Evolutionary conservation across 2,888 invertebrate species (phyloP).

Genomic region (Cacoxenus indagator): DNA sequence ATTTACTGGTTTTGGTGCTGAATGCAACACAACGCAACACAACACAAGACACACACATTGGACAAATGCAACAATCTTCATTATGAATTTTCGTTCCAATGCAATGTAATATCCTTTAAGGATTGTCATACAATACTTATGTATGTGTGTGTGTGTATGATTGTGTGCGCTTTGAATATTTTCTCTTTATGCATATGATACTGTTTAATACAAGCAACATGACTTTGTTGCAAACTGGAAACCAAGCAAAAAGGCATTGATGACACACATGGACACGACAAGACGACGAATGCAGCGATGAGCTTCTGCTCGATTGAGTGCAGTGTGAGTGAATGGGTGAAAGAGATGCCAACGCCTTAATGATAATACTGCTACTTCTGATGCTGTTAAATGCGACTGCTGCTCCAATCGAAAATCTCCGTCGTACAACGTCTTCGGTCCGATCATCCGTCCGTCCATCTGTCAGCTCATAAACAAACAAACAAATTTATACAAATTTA

Average conservation of each 20-base stretch:
- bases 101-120: constrained; percentile 24
- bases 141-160: constrained; percentile 21
- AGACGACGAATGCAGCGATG: background rate
- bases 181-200: constrained; percentile 40
- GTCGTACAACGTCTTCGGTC: background rate
- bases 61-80: background rate
- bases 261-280: background rate
- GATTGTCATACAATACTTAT: constrained; percentile 44
- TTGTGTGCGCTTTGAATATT: constrained; percentile 22
- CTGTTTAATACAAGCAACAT: constrained; percentile 49
- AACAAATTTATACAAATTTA: constrained; percentile 12
- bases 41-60: background rate
- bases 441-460: background rate
- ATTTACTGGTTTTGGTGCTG: background rate
- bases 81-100: background rate
- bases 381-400: background rate
- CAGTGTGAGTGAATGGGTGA: background rate
- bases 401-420: background rate
- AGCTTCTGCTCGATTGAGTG: background rate
- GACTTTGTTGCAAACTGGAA: background rate
- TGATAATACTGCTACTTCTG: background rate
- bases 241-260: background rate
- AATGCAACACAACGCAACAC: background rate
- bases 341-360: background rate
- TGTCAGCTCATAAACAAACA: constrained; percentile 1